Percentiles rank a stretch among this genome's conserved stretches.
These are phyloP conservation scores for Drymodes brunneopygia DNA, from an alignment of 2,113 vertebrate genomes.

Conservation along the genomic window DNA sequence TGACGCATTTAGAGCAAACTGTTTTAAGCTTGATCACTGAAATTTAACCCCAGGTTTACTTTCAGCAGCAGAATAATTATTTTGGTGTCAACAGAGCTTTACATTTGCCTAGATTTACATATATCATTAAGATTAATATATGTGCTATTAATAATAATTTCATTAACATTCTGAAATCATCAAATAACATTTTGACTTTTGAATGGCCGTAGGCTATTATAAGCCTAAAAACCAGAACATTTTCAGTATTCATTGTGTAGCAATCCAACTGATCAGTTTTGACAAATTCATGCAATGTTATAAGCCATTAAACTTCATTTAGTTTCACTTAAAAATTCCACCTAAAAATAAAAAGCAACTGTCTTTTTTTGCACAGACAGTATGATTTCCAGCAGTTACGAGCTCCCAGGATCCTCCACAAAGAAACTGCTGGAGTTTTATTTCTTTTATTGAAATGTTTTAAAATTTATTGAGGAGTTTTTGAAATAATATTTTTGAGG, in stretches of 20 bases:
- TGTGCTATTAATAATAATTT: conserved; percentile 70
- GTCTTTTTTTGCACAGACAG: background rate
- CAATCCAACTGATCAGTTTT: conserved; percentile 59
- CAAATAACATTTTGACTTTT: conserved; percentile 72
- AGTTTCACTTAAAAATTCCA: conserved; percentile 54
- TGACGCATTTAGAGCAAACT: background rate
- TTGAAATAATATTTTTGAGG: background rate
- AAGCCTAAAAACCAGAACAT: conserved; percentile 59
- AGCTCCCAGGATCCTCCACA: background rate
- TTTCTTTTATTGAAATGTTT: background rate
- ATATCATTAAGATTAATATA: conserved; percentile 71
- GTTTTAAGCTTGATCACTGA: conserved; percentile 15
- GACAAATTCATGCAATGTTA: conserved; percentile 65
- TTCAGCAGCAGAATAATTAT: conserved; percentile 44
- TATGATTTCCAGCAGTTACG: background rate
- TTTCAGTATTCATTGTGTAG: conserved; percentile 58
- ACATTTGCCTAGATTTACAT: conserved; percentile 57
- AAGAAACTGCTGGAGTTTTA: background rate
- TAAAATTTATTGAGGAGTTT: background rate
- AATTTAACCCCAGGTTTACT: conserved; percentile 55
- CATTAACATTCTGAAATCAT: conserved; percentile 69
- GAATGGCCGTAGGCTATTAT: conserved; percentile 58
- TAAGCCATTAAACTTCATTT: conserved; percentile 64
- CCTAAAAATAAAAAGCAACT: conserved; percentile 42
- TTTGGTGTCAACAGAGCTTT: conserved; percentile 33